Evolutionary conservation across 2,888 invertebrate genomes (phyloP), one percentile per base, ranked within the genome.

Genomic region (Clunio marinus): DNA sequence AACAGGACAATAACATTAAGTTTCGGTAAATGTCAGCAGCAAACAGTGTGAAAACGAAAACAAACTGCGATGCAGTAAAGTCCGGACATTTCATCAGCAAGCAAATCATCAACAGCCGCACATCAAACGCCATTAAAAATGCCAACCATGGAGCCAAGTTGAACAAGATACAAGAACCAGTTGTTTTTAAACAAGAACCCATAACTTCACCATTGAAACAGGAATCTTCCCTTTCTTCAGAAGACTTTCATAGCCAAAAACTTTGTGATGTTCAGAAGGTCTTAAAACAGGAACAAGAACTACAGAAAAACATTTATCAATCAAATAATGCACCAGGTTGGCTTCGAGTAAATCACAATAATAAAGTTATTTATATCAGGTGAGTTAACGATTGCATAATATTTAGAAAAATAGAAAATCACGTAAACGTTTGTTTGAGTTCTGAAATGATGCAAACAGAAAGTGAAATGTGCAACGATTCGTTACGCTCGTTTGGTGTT

Each of bases 361-460:
- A 87, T 73, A 83, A 84, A 77, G 83, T 90, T 77, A 83, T 88
- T 75, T 91, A 91, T 80, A 84, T 88, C 79, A 90, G 89, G 90
- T 89, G 77, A 81, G 81, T 78, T n/a, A n/a, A n/a, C n/a, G 69
- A 2, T 45, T 20, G 27, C 25, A 59, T 10, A 35, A 28, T 5
- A 15, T 57, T 27, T 27, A 32, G 35, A 8, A 8, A 32, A 32
- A 32, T 8, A 32, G 13, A 32, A 32, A 13, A 5, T 32, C 13
- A 5, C 41, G 41, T 41, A n/a, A n/a, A n/a, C 41, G 41, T 41
- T 32, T 41, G 41, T 41, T 2, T 15, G n/a, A n/a, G n/a, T n/a
- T n/a, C n/a, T n/a, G n/a, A 45, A n/a, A 51, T 20, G 51, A 51
- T 51, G 51, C 51, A 51, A n/a, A n/a, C 51, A 10, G 51, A 51